phyloP scores from a whole-genome alignment of 2,113 vertebrate genomes.

The Pachypanchax playfairii region DNA sequence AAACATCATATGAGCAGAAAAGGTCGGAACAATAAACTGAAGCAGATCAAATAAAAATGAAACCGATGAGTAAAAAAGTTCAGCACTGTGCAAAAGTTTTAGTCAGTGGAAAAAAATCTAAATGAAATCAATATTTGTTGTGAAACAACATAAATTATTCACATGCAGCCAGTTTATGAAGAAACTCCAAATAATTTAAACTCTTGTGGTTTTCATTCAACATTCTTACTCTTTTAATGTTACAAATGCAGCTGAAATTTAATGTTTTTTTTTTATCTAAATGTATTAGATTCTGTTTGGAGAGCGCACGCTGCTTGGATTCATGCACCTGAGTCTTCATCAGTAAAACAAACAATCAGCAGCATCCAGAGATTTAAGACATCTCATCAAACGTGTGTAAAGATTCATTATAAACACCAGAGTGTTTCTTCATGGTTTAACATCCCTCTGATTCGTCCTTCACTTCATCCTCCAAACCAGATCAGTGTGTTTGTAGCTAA shows the following conservation, averaged over 20 bases:
- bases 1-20: too few relatives aligned
- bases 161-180: conserved; percentile 29
- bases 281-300: conserved; percentile 7
- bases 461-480: too few relatives aligned
- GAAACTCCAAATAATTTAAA: conserved; percentile 23
- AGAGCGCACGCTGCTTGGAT: conserved; percentile 11
- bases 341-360: conserved; percentile 25
- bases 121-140: too few relatives aligned
- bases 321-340: conserved; percentile 26
- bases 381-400: conserved; percentile 16
- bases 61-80: too few relatives aligned
- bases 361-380: conserved; percentile 36
- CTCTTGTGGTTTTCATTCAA: conserved; percentile 17
- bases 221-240: conserved; percentile 37
- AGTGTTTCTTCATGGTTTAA: conserved; percentile 16
- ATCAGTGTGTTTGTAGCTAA: too few relatives aligned
- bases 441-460: too few relatives aligned
- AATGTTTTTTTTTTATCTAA: conserved; percentile 18
- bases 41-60: too few relatives aligned
- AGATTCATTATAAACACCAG: conserved; percentile 6
- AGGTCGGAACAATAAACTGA: too few relatives aligned
- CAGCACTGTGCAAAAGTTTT: too few relatives aligned
- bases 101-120: too few relatives aligned
- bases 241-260: conserved; percentile 32
- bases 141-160: too few relatives aligned